A percentile compares a stretch with the other conserved stretches of the same genome.
Evolutionary conservation across 2,797 vertebrate genomes (phyloP).

Genomic region (Muscicapa comitata): DNA sequence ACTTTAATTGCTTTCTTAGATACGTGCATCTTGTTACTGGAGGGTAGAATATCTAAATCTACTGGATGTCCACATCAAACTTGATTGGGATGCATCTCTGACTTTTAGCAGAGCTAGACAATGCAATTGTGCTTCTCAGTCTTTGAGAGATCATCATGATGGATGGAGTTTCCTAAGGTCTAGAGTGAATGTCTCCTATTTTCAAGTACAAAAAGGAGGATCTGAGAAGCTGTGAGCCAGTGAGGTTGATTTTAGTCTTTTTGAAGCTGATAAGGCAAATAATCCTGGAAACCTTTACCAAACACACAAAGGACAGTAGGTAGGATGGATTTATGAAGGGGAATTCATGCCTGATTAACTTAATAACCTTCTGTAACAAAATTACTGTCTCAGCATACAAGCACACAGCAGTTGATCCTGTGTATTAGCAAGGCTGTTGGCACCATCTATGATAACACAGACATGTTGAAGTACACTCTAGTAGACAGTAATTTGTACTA

Average conservation of each 20-base stretch:
- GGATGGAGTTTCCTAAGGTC: background rate
- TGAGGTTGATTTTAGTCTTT: background rate
- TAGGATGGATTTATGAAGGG: background rate
- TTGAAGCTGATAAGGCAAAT: background rate
- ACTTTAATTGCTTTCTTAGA: background rate
- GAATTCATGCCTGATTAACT: background rate
- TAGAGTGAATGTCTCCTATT: background rate
- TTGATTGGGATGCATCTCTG: background rate
- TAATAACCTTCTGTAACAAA: background rate
- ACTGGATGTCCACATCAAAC: background rate
- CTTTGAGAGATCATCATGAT: background rate
- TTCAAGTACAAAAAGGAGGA: background rate
- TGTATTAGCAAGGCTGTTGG: background rate
- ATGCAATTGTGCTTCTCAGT: background rate
- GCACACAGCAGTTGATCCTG: background rate
- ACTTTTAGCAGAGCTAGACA: background rate
- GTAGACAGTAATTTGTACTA: background rate
- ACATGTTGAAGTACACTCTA: background rate
- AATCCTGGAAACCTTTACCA: background rate
- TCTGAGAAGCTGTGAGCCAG: background rate
- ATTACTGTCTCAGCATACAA: background rate
- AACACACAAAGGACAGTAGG: background rate
- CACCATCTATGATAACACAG: background rate
- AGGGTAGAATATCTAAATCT: background rate
- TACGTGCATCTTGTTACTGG: rapidly evolving